These are phyloP conservation scores for Trichomycterus rosablanca DNA, from an alignment of 2,113 vertebrate species.

Conservation along the genomic window DNA sequence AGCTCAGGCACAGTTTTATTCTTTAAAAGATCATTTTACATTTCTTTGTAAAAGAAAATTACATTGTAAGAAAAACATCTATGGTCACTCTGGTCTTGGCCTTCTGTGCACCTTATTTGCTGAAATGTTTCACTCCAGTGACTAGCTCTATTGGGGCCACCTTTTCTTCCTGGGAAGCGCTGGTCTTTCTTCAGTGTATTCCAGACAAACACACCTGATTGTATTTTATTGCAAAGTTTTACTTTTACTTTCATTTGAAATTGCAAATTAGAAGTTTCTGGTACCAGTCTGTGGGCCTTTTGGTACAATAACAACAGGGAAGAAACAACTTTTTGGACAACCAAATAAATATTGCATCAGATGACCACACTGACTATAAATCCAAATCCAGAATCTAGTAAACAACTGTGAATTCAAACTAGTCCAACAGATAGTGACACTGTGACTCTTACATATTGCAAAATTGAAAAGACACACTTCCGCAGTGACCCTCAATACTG, in stretches of 20 bases:
- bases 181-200: neutral
- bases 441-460: too few species aligned
- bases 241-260: neutral
- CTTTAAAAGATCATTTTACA: neutral
- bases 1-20: constrained; percentile 1
- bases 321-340: too few species aligned
- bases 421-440: too few species aligned
- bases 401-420: too few species aligned
- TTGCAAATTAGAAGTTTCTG: too few species aligned
- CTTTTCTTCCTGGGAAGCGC: neutral
- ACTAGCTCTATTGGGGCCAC: constrained; percentile 1
- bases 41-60: constrained; percentile 9
- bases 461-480: too few species aligned
- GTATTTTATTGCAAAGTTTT: neutral
- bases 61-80: constrained; percentile 1
- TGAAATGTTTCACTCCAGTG: constrained; percentile 7
- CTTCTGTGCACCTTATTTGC: neutral
- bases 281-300: too few species aligned
- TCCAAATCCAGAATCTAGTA: too few species aligned
- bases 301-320: too few species aligned
- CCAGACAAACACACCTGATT: neutral
- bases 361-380: too few species aligned
- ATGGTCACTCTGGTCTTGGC: neutral
- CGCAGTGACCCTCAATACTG: too few species aligned
- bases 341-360: too few species aligned